These are phyloP conservation scores for Miopithecus talapoin DNA, from an alignment of 2,797 vertebrate genomes.

Conservation along the genomic window DNA sequence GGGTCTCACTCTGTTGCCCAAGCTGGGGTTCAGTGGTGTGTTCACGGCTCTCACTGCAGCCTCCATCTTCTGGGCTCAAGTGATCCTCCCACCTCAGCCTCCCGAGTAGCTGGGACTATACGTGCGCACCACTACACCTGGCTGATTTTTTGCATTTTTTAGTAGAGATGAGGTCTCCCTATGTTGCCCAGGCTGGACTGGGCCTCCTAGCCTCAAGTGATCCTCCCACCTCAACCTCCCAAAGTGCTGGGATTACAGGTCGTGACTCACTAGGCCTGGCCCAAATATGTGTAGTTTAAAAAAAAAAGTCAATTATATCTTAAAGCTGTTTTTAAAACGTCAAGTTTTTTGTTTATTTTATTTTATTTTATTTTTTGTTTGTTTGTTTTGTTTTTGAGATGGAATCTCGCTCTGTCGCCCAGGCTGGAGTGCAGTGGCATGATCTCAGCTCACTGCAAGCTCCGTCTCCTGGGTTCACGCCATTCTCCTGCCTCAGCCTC, in stretches of 20 bases:
- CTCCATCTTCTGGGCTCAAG: neutral
- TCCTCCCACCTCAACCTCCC: neutral
- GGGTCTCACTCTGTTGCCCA: neutral
- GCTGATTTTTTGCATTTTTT: neutral
- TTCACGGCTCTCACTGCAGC: neutral
- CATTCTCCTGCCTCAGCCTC: too few relatives aligned
- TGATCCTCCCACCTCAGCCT: neutral
- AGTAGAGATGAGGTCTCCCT: neutral
- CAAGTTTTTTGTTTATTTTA: neutral
- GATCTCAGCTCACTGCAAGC: too few relatives aligned
- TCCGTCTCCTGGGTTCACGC: too few relatives aligned
- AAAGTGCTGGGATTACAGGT: neutral
- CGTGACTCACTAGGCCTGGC: neutral
- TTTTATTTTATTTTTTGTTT: too few relatives aligned
- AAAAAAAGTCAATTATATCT: neutral
- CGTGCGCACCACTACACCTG: neutral
- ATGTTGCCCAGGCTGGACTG: neutral
- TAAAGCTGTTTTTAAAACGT: neutral
- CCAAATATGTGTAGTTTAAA: neutral
- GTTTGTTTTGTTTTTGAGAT: too few relatives aligned
- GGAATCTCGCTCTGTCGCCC: too few relatives aligned
- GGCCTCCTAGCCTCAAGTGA: neutral
- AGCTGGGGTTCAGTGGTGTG: neutral
- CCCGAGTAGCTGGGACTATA: neutral
- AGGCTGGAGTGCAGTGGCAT: too few relatives aligned